Evolutionary conservation across 2,797 vertebrate species (phyloP), one percentile per base, ranked within the genome.

Genomic region (Pyrrhura leucotis): DNA sequence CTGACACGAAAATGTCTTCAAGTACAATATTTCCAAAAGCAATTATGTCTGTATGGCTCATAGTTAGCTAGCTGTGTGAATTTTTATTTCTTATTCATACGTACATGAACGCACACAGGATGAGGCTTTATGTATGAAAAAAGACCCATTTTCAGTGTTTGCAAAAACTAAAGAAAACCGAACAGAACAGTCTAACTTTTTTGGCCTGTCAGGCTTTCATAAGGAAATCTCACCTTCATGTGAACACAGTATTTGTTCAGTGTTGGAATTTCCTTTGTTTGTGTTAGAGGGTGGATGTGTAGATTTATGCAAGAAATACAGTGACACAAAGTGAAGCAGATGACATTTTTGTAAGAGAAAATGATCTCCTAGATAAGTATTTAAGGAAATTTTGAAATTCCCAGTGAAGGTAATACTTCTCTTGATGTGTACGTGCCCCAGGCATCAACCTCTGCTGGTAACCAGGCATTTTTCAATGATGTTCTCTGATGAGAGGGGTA

Each of bases 1-100:
- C 73, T 96, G 94, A 96, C 94, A 84, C 81, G 71, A 96, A 97
- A 93, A 97, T 96, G 83, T 94, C 92, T 96, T 94, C 89, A 94
- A 96, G 69, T 86, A 93, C 94, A 95, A 79, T 94, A 94, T 95
- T 96, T 96, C 94, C 79, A 94, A 93, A 95, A 96, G 88, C 82
- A 86, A 82, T 96, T 92, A 81, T 91, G 87, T 81, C 87, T 95
- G 5, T 75, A 66, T 89, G 10, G 58, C 84, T 88, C 51, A 18
- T 93, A 80, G 85, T 54, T 91, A 73, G 18, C 67, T 94, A 82
- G 66, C 61, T 84, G 40, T 73, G 42, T 61, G 50, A 91, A 76
- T 61, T 93, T 91, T 86, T 58, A 37, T 90, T 91, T 92, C 29
- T 90, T 88, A 59, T 73, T 78, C 69, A 37, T 73, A 17, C 0